These are phyloP conservation scores for Parapristionchus giblindavisi DNA, from an alignment of 2,888 invertebrate genomes.

Conservation along the genomic window DNA sequence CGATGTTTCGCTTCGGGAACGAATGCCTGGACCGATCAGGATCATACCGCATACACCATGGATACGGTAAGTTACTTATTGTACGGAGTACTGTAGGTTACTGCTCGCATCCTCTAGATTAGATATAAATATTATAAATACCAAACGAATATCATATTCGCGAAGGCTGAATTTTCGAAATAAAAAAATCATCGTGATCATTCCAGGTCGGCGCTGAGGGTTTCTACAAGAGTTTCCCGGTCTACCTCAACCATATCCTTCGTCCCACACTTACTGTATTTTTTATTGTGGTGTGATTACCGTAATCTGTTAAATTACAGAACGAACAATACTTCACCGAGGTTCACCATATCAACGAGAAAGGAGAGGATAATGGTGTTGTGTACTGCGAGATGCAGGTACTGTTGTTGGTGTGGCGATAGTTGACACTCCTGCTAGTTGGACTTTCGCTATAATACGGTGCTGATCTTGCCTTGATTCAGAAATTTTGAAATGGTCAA, in stretches of 20 bases:
- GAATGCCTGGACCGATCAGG: conserved; percentile 86
- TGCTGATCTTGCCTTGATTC: too few species aligned
- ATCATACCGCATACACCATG: conserved; percentile 89
- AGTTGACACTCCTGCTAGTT: too few species aligned
- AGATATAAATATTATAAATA: neutral
- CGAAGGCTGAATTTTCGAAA: neutral
- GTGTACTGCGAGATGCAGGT: conserved; percentile 91
- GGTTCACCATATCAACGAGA: conserved; percentile 88
- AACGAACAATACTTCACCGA: conserved; percentile 86
- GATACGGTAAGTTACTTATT: conserved; percentile 79
- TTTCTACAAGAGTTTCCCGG: conserved; percentile 86
- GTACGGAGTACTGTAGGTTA: too few species aligned
- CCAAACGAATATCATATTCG: neutral
- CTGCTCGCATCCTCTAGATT: neutral
- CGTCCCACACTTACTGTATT: conserved; percentile 80
- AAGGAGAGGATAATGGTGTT: conserved; percentile 89
- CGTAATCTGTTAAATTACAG: conserved; percentile 70
- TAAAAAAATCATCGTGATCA: neutral
- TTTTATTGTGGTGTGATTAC: neutral
- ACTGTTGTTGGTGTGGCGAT: neutral
- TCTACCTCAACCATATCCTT: conserved; percentile 89
- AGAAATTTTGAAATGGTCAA: too few species aligned
- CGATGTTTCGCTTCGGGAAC: conserved; percentile 84
- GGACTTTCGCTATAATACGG: too few species aligned
- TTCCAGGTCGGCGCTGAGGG: conserved; percentile 80